Evolutionary conservation across 1,140 invertebrate genomes (phyloP).

Genomic region (Trissolcus basalis): DNA sequence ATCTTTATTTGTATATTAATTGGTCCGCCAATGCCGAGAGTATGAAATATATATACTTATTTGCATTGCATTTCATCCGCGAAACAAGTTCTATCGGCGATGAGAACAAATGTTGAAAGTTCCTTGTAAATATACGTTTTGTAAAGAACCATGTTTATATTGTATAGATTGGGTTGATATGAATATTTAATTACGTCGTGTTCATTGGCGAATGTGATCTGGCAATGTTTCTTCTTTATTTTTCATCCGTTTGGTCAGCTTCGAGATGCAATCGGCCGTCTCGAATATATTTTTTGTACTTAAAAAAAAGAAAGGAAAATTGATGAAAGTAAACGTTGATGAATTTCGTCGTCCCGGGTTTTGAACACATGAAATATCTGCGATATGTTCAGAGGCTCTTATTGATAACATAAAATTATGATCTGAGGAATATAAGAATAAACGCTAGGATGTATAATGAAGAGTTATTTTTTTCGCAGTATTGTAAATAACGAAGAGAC

Average conservation of each 20-base stretch:
- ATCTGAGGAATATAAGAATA: background rate
- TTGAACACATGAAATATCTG: too few species aligned
- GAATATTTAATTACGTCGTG: background rate
- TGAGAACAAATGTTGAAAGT: background rate
- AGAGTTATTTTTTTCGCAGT: conserved; percentile 12
- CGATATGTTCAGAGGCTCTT: too few species aligned
- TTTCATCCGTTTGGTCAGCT: background rate
- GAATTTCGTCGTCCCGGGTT: too few species aligned
- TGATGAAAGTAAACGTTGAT: too few species aligned
- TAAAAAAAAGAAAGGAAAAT: too few species aligned
- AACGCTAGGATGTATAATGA: too few species aligned
- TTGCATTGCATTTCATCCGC: background rate
- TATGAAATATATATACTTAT: too few species aligned
- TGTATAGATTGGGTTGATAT: conserved; percentile 6
- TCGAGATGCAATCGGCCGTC: too few species aligned
- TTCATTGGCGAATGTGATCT: background rate
- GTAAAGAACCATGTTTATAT: background rate
- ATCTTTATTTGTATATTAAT: too few species aligned
- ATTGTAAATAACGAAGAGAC: conserved; percentile 21
- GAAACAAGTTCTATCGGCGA: background rate
- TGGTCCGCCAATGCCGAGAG: too few species aligned
- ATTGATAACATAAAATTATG: too few species aligned
- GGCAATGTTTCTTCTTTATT: background rate
- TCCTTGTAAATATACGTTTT: conserved; percentile 15
- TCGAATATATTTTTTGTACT: too few species aligned